Percentiles rank a stretch among this genome's conserved stretches.
Evolutionary conservation across 2,888 invertebrate genomes (phyloP).

Genomic region (Cephus pygmeus): DNA sequence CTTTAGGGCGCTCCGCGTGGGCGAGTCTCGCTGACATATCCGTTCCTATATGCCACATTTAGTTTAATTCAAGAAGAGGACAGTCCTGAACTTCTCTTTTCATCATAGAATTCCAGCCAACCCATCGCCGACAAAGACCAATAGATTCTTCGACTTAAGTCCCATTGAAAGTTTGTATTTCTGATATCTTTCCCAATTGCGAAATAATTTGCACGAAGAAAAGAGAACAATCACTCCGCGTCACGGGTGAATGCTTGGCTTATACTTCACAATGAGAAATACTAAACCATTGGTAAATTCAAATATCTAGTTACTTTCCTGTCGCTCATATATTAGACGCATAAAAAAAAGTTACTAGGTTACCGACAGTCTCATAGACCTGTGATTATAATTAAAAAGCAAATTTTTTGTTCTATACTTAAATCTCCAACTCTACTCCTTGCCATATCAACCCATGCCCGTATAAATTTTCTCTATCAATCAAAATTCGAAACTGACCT

Average conservation of each 20-base stretch:
- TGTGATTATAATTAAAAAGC: background rate
- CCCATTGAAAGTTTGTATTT: background rate
- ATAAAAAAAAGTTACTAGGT: background rate
- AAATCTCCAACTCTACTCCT: too few species aligned
- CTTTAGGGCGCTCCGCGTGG: background rate
- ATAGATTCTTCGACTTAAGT: background rate
- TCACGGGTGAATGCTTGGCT: background rate
- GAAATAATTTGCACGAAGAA: background rate
- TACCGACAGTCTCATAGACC: background rate
- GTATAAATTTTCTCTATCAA: background rate
- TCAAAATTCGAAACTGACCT: background rate
- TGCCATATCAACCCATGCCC: background rate
- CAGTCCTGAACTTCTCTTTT: too few species aligned
- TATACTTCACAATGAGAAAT: background rate
- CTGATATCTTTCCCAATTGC: background rate
- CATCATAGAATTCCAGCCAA: background rate
- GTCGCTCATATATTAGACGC: background rate
- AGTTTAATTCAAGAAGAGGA: too few species aligned
- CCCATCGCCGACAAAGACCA: background rate
- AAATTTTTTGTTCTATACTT: background rate
- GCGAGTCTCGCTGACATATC: conserved; percentile 1
- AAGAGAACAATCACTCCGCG: background rate
- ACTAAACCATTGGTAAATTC: background rate
- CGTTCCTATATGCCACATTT: too few species aligned
- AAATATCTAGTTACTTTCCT: background rate